A percentile compares a stretch with the other conserved stretches of the same genome.
These are phyloP conservation scores for Otus sunia DNA, from an alignment of 2,113 vertebrate genomes.

Conservation along the genomic window DNA sequence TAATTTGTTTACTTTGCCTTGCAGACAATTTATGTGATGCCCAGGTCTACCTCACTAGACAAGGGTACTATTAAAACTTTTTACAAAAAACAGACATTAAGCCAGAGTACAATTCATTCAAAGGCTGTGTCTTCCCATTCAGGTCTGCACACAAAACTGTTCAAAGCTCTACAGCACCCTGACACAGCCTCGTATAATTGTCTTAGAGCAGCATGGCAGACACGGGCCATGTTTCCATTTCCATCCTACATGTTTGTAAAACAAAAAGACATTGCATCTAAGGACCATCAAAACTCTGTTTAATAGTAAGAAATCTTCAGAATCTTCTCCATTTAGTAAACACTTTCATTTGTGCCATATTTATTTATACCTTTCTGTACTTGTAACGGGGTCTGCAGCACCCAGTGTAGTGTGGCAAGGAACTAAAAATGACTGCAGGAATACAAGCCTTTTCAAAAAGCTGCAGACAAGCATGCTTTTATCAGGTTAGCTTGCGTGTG, in stretches of 20 bases:
- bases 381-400: background rate
- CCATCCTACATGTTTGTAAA: fast-evolving
- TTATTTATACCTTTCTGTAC: background rate
- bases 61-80: background rate
- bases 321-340: background rate
- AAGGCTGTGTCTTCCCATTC: background rate
- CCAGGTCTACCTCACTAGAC: background rate
- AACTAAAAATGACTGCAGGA: background rate
- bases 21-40: background rate
- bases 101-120: background rate
- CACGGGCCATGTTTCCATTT: background rate
- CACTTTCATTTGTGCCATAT: background rate
- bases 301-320: background rate
- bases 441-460: background rate
- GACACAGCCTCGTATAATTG: background rate
- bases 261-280: background rate
- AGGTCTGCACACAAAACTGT: background rate
- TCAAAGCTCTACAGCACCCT: background rate
- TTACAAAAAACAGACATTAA: background rate
- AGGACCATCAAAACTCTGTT: background rate
- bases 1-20: background rate
- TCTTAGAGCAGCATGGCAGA: background rate
- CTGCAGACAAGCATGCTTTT: background rate
- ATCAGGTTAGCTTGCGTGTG: background rate
- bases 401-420: background rate